phyloP scores from a whole-genome alignment of 2,797 vertebrate species.

The Dallia pectoralis region DNA sequence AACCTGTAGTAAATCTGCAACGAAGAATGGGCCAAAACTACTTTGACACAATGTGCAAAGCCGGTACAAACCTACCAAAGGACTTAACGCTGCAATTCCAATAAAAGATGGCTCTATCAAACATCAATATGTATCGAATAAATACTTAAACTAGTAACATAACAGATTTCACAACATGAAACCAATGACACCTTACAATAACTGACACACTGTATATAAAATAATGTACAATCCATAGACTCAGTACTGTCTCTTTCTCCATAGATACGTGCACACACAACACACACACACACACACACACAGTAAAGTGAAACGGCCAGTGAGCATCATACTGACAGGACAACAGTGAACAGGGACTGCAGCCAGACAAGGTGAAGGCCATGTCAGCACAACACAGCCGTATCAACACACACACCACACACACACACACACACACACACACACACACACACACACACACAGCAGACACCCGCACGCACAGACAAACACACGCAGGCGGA shows the following conservation, averaged over 20 bases:
- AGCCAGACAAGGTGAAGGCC: background rate
- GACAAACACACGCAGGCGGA: background rate
- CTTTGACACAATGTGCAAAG: too few relatives aligned
- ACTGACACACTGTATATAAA: background rate
- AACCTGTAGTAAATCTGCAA: too few relatives aligned
- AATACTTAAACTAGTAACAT: too few relatives aligned
- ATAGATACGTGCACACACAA: slow-evolving; percentile 2
- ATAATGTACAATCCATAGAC: background rate
- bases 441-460: background rate
- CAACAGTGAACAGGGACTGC: slow-evolving; percentile 7
- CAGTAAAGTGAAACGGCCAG: background rate
- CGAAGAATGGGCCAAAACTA: too few relatives aligned
- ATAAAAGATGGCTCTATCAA: too few relatives aligned
- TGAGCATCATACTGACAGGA: background rate
- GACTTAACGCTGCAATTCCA: too few relatives aligned
- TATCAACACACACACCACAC: background rate
- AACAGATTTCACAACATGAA: too few relatives aligned
- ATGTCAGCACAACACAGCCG: background rate
- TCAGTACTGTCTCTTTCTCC: background rate
- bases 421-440: background rate
- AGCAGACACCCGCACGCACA: background rate
- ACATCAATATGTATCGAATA: too few relatives aligned
- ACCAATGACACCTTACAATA: too few relatives aligned
- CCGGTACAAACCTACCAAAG: too few relatives aligned
- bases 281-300: slow-evolving; percentile 17